Percentiles rank a stretch among this genome's conserved stretches.
Conservation (phyloP, 2,888 invertebrate species). For the Pteria penguin region DNA sequence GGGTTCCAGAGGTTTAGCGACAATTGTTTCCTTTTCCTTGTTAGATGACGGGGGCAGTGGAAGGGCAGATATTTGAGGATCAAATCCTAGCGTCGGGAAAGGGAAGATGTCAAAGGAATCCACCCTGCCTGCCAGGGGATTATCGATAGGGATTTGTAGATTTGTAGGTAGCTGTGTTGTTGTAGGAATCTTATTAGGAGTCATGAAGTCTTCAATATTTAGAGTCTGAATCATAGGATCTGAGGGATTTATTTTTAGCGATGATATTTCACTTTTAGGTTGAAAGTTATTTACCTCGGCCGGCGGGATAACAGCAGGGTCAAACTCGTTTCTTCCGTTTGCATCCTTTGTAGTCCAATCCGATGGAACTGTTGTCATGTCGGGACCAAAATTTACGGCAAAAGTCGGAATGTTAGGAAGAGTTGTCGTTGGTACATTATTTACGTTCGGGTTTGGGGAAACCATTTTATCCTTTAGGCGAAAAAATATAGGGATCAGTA, state of each 20-base stretch:
- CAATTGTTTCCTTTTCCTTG: constrained; percentile 16
- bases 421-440: neutral
- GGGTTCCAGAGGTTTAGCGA: constrained; percentile 13
- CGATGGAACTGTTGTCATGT: neutral
- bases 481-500: neutral
- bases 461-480: neutral
- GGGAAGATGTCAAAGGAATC: neutral
- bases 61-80: neutral
- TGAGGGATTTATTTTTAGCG: neutral
- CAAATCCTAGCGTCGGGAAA: neutral
- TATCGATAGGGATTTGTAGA: neutral
- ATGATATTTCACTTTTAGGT: neutral
- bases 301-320: neutral
- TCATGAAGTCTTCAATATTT: neutral
- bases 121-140: neutral
- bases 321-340: neutral
- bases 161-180: neutral
- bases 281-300: neutral
- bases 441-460: neutral
- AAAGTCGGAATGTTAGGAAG: neutral
- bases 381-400: neutral
- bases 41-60: constrained; percentile 6
- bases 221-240: neutral
- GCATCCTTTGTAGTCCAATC: too few relatives aligned
- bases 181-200: neutral